Conservation (phyloP, 2,797 vertebrate genomes). For the Salmo trutta region DNA sequence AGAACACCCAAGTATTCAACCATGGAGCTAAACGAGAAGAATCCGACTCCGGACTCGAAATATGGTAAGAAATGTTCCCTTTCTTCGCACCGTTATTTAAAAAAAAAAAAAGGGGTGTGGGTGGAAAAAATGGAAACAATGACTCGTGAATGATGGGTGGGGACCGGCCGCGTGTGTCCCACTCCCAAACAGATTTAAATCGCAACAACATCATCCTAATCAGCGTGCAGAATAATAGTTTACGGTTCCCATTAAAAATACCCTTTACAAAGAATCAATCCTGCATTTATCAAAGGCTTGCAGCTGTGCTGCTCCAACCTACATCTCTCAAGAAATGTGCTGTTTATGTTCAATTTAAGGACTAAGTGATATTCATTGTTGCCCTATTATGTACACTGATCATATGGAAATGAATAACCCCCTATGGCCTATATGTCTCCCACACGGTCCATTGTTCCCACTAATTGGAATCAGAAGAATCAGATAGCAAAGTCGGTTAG, state of each 20-base stretch:
- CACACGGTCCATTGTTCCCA: too few species aligned
- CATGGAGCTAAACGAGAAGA: conserved; percentile 78
- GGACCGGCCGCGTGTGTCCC: conserved; percentile 67
- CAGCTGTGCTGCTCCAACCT: not conserved
- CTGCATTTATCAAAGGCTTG: not conserved
- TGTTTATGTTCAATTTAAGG: too few species aligned
- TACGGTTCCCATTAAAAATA: conserved; percentile 1
- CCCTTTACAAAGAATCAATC: not conserved
- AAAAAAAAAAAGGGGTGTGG: conserved; percentile 28
- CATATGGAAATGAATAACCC: too few species aligned
- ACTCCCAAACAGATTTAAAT: conserved; percentile 36
- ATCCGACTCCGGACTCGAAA: conserved; percentile 70
- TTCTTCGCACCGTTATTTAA: conserved; percentile 6
- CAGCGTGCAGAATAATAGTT: not conserved
- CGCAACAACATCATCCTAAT: not conserved
- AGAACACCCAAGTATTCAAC: conserved; percentile 27
- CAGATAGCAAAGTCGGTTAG: too few species aligned
- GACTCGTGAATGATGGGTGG: conserved; percentile 66
- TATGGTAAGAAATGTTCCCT: conserved; percentile 65
- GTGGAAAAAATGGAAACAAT: conserved; percentile 69
- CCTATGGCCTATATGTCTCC: too few species aligned
- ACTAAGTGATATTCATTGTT: too few species aligned
- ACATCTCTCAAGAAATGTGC: too few species aligned
- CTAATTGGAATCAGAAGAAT: too few species aligned
- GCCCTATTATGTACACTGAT: too few species aligned